A percentile compares a stretch with the other conserved stretches of the same genome.
Evolutionary conservation across 2,888 invertebrate genomes (phyloP).

Genomic region (Eristalinus aeneus): DNA sequence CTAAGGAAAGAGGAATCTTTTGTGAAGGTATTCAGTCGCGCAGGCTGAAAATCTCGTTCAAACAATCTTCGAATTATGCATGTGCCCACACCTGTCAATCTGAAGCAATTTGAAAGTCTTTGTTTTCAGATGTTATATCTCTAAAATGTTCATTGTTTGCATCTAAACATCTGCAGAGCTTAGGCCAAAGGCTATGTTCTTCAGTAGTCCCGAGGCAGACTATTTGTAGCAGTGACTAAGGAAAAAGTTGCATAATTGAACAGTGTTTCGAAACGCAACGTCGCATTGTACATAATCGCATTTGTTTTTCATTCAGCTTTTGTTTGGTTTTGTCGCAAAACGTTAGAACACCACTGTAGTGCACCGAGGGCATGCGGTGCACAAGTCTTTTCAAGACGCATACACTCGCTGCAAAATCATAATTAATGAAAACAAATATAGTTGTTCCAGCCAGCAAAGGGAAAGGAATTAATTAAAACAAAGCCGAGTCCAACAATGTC

Average conservation of each 20-base stretch:
- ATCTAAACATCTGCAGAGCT: neutral
- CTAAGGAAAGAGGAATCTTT: too few relatives aligned
- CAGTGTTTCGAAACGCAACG: neutral
- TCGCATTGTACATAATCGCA: neutral
- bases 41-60: too few relatives aligned
- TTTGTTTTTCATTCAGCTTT: neutral
- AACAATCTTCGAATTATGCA: too few relatives aligned
- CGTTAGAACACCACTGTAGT: neutral
- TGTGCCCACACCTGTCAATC: too few relatives aligned
- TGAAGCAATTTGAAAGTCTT: too few relatives aligned
- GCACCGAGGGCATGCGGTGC: neutral
- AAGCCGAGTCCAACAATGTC: slow-evolving; percentile 13
- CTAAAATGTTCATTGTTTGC: neutral
- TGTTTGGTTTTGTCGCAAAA: neutral
- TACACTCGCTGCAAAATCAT: slow-evolving; percentile 31
- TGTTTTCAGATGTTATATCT: too few relatives aligned
- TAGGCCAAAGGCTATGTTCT: neutral
- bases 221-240: neutral
- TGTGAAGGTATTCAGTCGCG: too few relatives aligned
- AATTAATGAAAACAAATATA: slow-evolving; percentile 49
- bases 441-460: slow-evolving; percentile 5
- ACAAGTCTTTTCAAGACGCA: neutral
- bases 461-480: slow-evolving; percentile 49
- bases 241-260: neutral
- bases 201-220: neutral